Evolutionary conservation across 2,113 vertebrate genomes (phyloP).

Genomic region (Peromyscus maniculatus): DNA sequence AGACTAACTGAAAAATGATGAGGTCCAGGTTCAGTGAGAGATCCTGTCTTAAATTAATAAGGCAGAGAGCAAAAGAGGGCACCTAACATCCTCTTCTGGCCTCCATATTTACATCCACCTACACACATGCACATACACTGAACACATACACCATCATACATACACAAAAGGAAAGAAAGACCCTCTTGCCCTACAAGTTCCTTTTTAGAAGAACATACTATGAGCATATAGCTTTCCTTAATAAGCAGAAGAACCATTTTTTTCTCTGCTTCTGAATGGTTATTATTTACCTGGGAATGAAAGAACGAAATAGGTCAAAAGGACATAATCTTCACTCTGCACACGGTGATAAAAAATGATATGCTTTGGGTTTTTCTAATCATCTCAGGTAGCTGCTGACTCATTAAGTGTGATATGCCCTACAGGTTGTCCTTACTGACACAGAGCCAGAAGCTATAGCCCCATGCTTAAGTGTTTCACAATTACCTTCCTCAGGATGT

Average conservation of each 20-base stretch:
- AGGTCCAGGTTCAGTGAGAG: neutral
- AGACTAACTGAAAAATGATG: neutral
- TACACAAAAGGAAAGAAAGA: neutral
- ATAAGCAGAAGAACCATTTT: constrained; percentile 60
- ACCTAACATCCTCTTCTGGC: neutral
- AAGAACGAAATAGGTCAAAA: constrained; percentile 71
- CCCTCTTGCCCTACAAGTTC: neutral
- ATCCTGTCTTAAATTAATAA: neutral
- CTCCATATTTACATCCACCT: neutral
- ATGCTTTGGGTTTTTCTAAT: constrained; percentile 74
- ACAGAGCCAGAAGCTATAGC: constrained; percentile 72
- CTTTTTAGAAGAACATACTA: constrained; percentile 27
- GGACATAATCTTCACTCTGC: constrained; percentile 62
- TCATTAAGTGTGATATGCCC: constrained; percentile 70
- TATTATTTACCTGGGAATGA: constrained; percentile 72
- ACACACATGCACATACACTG: neutral
- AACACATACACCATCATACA: neutral
- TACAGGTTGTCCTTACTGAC: constrained; percentile 73
- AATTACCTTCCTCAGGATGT: constrained; percentile 74
- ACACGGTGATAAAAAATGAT: constrained; percentile 72
- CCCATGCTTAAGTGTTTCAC: constrained; percentile 69
- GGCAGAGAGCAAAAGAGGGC: neutral
- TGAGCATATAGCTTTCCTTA: constrained; percentile 31
- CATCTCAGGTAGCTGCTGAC: constrained; percentile 69
- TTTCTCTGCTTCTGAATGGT: constrained; percentile 23